Evolutionary conservation across 2,888 invertebrate species (phyloP).

Genomic region (Myopa testacea): DNA sequence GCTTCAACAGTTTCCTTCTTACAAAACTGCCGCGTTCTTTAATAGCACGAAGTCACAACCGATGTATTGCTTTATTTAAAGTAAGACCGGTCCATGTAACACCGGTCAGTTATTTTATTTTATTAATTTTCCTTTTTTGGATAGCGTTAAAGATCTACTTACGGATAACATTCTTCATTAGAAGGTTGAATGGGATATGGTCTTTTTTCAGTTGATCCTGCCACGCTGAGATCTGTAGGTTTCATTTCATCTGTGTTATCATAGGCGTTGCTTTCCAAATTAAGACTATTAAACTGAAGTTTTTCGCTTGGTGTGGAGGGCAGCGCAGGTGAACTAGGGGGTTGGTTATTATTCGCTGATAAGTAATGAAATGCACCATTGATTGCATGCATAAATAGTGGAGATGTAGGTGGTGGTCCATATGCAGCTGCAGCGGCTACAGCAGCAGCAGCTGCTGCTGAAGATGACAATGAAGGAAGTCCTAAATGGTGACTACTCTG

Average conservation of each 20-base stretch:
- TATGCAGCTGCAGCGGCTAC: slow-evolving; percentile 62
- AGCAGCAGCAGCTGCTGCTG: slow-evolving; percentile 64
- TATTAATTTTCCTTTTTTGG: background rate
- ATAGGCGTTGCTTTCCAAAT: slow-evolving; percentile 64
- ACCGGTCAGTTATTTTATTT: no score
- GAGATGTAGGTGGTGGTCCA: slow-evolving; percentile 67
- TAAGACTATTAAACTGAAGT: slow-evolving; percentile 64
- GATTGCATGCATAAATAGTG: slow-evolving; percentile 67
- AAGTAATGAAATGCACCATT: slow-evolving; percentile 68
- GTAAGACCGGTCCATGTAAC: no score
- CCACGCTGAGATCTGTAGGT: slow-evolving; percentile 77
- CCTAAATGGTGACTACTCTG: slow-evolving; percentile 58
- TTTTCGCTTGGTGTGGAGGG: slow-evolving; percentile 61
- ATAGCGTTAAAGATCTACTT: slow-evolving; percentile 51
- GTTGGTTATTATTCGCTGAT: slow-evolving; percentile 60
- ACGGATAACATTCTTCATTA: slow-evolving; percentile 67
- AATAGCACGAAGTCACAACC: no score
- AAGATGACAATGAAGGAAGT: slow-evolving; percentile 57
- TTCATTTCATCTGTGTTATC: slow-evolving; percentile 72
- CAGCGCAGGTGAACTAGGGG: slow-evolving; percentile 65
- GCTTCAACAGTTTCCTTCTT: no score
- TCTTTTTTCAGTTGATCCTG: slow-evolving; percentile 52
- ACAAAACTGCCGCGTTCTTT: no score
- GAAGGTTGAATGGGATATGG: slow-evolving; percentile 53
- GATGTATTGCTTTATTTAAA: no score